Base-by-base conservation (phyloP, 1,140 invertebrate species). In the Oncopodura yosiiana region DNA sequence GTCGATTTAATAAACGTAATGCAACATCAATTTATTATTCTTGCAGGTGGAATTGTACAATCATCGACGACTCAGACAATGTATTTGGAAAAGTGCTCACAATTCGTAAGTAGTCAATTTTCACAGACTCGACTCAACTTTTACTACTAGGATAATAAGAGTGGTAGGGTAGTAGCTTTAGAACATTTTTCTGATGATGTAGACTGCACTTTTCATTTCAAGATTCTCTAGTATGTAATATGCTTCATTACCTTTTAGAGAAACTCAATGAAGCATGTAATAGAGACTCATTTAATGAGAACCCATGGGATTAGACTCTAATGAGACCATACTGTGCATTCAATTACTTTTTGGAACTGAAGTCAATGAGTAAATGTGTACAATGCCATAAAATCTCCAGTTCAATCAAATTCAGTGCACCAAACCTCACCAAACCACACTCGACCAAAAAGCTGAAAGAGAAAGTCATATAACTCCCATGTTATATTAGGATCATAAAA, bases 31-130 rank as follows among this genome's bases (percentile, higher is more conserved):
- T n/a, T n/a, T n/a, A n/a, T n/a, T n/a, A n/a, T n/a, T n/a, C n/a
- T n/a, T n/a, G n/a, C 64, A 76, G 89, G 67, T 94, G 90, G 90
- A 94, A 94, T 69, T 94, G 90, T 67, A 79, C 85, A 61, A 74
- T 84, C 61, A 79, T 78, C 45, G 66, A 66, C 38, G 68, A 69
- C 24, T 77, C 81, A 23, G 76, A 79, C 59, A 83, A 82, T 69
- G 79, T 86, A 50, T 88, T 87, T 66, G 86, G 86, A 23, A 80
- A 82, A 57, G 81, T 73, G 19, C 61, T 73, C 16, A 61, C 60
- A 32, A 67, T 72, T 52, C 66, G 71, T 73, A 67, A 70, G 68
- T 69, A 46, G n/a, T 46, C 16, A 16, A 29, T 39, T 19, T 5
- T 16, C 3, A 50, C 14, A 38, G 5, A 9, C 14, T 23, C 19